Base-by-base conservation (phyloP, 1,140 invertebrate genomes). In the Tetraneura akinire region DNA sequence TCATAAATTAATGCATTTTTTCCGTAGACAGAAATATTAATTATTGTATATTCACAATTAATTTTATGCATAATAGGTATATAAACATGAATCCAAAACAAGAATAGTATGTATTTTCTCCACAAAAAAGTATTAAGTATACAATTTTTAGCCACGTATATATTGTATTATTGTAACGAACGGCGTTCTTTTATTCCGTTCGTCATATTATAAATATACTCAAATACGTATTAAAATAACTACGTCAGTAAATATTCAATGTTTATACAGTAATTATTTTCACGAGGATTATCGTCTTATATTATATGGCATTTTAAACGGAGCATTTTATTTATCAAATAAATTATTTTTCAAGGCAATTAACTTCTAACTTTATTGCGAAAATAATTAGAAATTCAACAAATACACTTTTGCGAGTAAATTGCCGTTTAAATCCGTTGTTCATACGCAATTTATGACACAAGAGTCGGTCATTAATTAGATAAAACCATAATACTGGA, bases 271-370 rank as follows among this genome's bases (percentile, higher is more conserved):
- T 47, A 26, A 51, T 71, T 71, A 71, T 51, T 71, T 51, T 29
- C 47, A 51, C 1, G 51, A 51, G 47, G 45, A 71, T 71, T 71
- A 29, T 11, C 21, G 8, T 18, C 23, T 42, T 26, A n/a, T n/a
- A n/a, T n/a, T n/a, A n/a, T 51, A 26, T 29, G 21, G 26, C 29
- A 14, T 51, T 49, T n/a, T 26, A 71, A 29, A 29, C 11, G 16
- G 47, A 9, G 26, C 14, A n/a, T 49, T 51, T 49, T 49, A 13
- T 66, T 37, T 71, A n/a, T 51, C 16, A 29, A 71, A 71, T 71
- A 71, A 71, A 71, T 71, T 49, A 29, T 16, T 23, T 71, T 71
- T 71, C 47, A 21, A 29, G 47, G 26, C 68, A 51, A 71, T 71
- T 71, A 71, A 51, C 47, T 71, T 29, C 16, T 16, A 51, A 71